A percentile compares a stretch with the other conserved stretches of the same genome.
phyloP scores from a whole-genome alignment of 1,140 invertebrate genomes.

The Drosophila sechellia region DNA sequence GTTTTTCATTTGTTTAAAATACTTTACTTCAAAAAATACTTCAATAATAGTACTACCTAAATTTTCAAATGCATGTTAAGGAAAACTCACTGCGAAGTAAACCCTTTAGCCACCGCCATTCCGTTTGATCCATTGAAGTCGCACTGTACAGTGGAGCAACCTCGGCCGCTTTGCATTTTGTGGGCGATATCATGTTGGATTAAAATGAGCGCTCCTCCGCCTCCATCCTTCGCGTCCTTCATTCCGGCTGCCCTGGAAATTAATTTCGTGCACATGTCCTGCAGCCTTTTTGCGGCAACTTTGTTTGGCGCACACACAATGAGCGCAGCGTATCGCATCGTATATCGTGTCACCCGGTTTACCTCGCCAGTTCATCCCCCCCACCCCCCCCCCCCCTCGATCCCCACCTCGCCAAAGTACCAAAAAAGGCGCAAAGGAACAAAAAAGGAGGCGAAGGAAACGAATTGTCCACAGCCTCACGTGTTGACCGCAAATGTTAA shows the following conservation, averaged over 20 bases:
- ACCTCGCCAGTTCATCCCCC: slow-evolving; percentile 20
- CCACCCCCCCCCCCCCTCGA: too few relatives aligned
- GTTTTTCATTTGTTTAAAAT: too few relatives aligned
- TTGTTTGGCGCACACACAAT: slow-evolving; percentile 39
- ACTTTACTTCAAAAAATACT: too few relatives aligned
- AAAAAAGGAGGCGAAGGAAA: background rate
- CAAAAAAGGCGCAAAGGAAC: background rate
- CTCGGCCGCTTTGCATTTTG: slow-evolving; percentile 69
- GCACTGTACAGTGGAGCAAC: slow-evolving; percentile 10
- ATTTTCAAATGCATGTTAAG: too few relatives aligned
- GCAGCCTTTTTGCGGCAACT: slow-evolving; percentile 67
- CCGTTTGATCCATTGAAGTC: background rate
- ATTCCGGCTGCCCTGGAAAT: slow-evolving; percentile 63
- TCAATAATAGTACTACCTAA: too few relatives aligned
- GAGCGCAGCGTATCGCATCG: slow-evolving; percentile 5
- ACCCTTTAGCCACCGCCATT: too few relatives aligned
- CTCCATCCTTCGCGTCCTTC: slow-evolving; percentile 23
- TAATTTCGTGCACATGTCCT: slow-evolving; percentile 79
- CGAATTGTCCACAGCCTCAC: slow-evolving; percentile 17
- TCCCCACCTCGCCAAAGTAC: background rate
- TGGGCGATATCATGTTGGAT: slow-evolving; percentile 77
- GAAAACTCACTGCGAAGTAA: too few relatives aligned
- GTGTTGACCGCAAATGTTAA: slow-evolving; percentile 73
- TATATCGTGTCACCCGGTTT: slow-evolving; percentile 44
- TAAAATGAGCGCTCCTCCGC: slow-evolving; percentile 55